Conservation (phyloP, 2,113 vertebrate genomes). For the Cariama cristata region DNA sequence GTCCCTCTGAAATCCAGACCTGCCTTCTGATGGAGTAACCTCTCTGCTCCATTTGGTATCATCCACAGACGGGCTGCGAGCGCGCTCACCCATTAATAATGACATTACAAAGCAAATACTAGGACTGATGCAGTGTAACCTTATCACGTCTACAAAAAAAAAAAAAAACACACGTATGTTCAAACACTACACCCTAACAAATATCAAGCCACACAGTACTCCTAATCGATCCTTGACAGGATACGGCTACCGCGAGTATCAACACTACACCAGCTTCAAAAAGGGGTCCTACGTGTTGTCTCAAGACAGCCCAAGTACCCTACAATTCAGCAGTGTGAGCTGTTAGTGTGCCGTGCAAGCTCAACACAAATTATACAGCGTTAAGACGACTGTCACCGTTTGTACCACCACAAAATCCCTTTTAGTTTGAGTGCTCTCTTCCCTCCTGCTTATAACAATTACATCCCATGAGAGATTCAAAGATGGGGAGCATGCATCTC, state of each 20-base stretch:
- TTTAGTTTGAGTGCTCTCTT: not conserved
- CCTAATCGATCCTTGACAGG: not conserved
- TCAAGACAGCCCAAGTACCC: rapidly evolving
- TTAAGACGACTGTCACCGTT: not conserved
- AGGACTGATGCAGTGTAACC: not conserved
- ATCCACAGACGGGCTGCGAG: rapidly evolving
- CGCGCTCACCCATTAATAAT: not conserved
- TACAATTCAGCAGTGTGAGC: not conserved
- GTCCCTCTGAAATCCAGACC: not conserved
- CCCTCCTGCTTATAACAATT: not conserved
- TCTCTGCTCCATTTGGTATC: not conserved
- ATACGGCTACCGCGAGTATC: not conserved
- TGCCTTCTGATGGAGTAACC: not conserved
- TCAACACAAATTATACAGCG: not conserved
- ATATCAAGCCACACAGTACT: not conserved
- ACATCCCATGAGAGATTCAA: not conserved
- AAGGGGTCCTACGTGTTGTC: rapidly evolving
- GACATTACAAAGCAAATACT: not conserved
- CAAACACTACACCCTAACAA: not conserved
- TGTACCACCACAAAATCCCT: not conserved
- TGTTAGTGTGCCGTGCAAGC: rapidly evolving
- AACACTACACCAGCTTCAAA: not conserved
- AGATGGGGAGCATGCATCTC: not conserved
- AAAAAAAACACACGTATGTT: not conserved
- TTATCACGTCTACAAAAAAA: not conserved